phyloP scores from a whole-genome alignment of 2,113 vertebrate species.

The Tangachromis dhanisi region DNA sequence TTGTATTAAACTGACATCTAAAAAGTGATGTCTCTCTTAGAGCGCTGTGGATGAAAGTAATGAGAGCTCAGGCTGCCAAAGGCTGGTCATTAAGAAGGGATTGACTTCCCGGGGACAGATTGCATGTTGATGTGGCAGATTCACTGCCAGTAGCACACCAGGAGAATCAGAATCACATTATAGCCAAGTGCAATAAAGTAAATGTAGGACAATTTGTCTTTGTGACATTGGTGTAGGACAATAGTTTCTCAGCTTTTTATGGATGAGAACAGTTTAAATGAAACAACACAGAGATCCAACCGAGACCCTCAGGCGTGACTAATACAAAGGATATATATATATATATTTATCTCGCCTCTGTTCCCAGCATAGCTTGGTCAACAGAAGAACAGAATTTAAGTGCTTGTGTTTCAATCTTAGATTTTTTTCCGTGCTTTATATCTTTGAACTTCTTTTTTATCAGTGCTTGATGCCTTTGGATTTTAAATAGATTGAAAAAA shows the following conservation, averaged over 20 bases:
- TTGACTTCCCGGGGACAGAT: not conserved
- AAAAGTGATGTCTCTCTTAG: not conserved
- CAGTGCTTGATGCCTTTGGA: not conserved
- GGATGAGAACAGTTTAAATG: not conserved
- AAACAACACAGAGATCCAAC: not conserved
- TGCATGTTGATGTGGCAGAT: not conserved
- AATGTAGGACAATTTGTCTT: not conserved
- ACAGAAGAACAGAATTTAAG: not conserved
- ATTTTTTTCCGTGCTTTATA: not conserved
- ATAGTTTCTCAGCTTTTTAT: not conserved
- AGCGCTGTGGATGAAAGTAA: not conserved
- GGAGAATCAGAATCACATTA: not conserved
- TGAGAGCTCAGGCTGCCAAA: slow-evolving; percentile 18
- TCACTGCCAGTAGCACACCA: not conserved
- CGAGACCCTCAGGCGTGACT: not conserved
- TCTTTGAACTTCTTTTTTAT: not conserved
- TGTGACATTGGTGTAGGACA: not conserved
- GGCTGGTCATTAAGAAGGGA: slow-evolving; percentile 15
- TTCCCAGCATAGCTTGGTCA: not conserved
- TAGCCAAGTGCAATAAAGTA: not conserved
- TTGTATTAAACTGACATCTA: not conserved
- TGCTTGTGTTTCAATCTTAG: not conserved
- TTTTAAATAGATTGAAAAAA: not conserved
- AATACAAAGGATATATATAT: not conserved
- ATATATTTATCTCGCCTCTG: rapidly evolving